These are phyloP conservation scores for Lamproptera curius DNA, from an alignment of 2,888 invertebrate genomes.

Conservation along the genomic window DNA sequence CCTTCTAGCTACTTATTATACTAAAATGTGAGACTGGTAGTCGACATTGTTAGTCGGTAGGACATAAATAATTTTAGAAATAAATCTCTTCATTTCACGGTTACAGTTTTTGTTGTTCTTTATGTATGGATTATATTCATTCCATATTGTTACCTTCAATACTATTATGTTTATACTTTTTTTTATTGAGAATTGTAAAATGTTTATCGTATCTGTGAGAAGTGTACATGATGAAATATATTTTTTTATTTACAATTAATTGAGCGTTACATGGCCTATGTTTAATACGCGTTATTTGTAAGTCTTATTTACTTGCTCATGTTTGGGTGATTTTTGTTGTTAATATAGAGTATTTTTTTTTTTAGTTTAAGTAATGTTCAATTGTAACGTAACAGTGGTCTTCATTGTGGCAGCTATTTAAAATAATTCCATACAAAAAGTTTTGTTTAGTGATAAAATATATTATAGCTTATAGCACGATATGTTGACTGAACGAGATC, in stretches of 20 bases:
- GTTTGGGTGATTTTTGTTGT: conserved; percentile 21
- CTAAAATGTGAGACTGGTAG: conserved; percentile 79
- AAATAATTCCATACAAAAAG: conserved; percentile 23
- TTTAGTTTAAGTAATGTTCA: conserved; percentile 34
- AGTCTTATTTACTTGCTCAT: conserved; percentile 18
- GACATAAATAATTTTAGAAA: conserved; percentile 68
- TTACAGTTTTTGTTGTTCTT: conserved; percentile 45
- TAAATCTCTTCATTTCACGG: conserved; percentile 65
- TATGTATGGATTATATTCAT: conserved; percentile 60
- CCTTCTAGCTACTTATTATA: conserved; percentile 72
- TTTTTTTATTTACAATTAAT: conserved; percentile 43
- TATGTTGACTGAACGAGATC: conserved; percentile 49
- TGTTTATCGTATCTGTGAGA: conserved; percentile 52
- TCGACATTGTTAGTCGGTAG: conserved; percentile 76
- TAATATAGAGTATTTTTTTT: conserved; percentile 1
- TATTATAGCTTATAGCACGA: conserved; percentile 43
- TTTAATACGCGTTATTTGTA: background rate
- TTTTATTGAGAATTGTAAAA: conserved; percentile 61
- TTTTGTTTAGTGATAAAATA: conserved; percentile 32
- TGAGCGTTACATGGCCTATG: conserved; percentile 30
- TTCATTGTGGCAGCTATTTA: conserved; percentile 65
- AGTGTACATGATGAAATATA: conserved; percentile 60
- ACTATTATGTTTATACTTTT: conserved; percentile 60
- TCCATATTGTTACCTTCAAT: conserved; percentile 47
- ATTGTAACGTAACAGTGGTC: conserved; percentile 39